Base-by-base conservation (phyloP, 2,888 invertebrate genomes). In the Netelia inedita region DNA sequence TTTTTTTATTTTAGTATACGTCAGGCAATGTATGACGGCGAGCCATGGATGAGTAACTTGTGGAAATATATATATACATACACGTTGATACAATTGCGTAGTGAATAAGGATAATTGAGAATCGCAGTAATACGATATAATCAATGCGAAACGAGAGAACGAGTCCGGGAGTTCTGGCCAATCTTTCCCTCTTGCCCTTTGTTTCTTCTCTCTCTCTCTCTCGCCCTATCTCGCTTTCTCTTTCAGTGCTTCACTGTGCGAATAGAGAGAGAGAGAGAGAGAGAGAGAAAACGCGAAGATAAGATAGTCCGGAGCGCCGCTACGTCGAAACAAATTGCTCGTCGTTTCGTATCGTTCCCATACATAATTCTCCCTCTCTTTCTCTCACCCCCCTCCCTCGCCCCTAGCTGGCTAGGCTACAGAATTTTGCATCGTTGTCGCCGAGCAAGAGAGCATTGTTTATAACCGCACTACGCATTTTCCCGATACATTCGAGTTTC, bases 341-440 rank as follows among this genome's bases (percentile, higher is more conserved):
- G 89, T 89, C 89, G 87, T 88, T 88, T 82, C 88, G 89, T 90
- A 91, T 91, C 90, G 85, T 76, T 81, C 82, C 80, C 87, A 86
- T 88, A 89, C 88, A 89, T 90, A 90, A 90, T 87, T 90, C 88
- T 87, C 86, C 75, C 86, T 50, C 43, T 50, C 66, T 19, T 21
- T 53, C 53, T 28, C 69, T 28, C 69, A 1, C 46, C 21, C 19
- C 46, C 66, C 76, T 53, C 55, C 23, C n/a, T 41, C 23, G 6
- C 43, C 16, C 14, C 10, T 21, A 35, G 35, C 50, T 46, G 2
- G 14, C 46, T 46, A 46, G 14, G 14, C 46, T 46, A 1, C 11
- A 1, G 14, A 46, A 1, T 23, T 23, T 19, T 14, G 41, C 41
- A 46, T 46, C 57, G 11, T 35, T n/a, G 69, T 63, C 41, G 23